Percentiles rank a stretch among this genome's conserved stretches.
Conservation (phyloP, 2,888 invertebrate species). For the Lasioglossum figueresi region DNA sequence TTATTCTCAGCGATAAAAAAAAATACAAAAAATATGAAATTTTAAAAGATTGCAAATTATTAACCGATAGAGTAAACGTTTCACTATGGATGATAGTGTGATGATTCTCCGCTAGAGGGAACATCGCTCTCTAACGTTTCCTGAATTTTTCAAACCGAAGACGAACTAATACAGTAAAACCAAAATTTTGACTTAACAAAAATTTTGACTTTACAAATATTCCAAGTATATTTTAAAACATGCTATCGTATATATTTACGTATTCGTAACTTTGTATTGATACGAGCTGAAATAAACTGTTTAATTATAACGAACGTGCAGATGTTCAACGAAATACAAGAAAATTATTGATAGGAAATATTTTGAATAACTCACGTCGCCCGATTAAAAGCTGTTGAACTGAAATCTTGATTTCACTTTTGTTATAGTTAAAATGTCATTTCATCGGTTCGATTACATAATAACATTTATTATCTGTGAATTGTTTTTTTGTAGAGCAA, state of each 20-base stretch:
- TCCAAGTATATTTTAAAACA: neutral
- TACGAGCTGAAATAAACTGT: neutral
- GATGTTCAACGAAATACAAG: neutral
- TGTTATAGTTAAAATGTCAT: neutral
- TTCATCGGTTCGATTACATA: neutral
- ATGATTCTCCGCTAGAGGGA: slow-evolving; percentile 5
- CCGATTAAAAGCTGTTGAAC: neutral
- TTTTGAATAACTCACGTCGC: neutral
- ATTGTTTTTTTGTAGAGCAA: neutral
- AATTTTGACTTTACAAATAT: neutral
- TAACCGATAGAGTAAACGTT: slow-evolving; percentile 3
- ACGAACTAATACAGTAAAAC: neutral
- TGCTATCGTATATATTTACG: neutral
- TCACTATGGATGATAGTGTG: neutral
- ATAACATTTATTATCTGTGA: neutral
- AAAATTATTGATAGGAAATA: neutral
- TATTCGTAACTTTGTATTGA: neutral
- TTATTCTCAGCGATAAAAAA: neutral
- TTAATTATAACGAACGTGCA: neutral
- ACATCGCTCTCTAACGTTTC: neutral
- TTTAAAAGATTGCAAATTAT: neutral
- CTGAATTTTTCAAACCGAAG: neutral
- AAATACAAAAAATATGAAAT: neutral
- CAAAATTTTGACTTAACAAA: neutral
- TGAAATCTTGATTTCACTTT: neutral